A percentile compares a stretch with the other conserved stretches of the same genome.
Evolutionary conservation across 2,797 vertebrate species (phyloP).

Genomic region (Tadarida brasiliensis): DNA sequence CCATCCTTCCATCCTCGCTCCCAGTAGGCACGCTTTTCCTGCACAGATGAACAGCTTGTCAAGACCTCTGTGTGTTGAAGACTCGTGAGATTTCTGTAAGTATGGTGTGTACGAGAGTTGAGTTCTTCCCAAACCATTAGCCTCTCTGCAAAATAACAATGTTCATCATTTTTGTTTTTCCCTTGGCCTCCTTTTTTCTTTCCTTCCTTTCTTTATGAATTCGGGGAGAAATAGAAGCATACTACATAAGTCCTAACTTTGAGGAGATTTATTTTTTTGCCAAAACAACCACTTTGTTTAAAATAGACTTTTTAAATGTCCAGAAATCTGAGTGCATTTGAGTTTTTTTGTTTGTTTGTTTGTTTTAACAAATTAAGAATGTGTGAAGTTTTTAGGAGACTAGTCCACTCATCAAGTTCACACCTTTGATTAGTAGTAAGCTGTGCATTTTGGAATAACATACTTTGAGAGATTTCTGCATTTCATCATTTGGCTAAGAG

Average conservation of each 20-base stretch:
- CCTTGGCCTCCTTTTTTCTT: conserved; percentile 29
- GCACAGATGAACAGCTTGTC: conserved; percentile 68
- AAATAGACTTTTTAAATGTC: conserved; percentile 20
- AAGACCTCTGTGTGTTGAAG: conserved; percentile 45
- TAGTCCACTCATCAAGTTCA: neutral
- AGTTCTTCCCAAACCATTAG: conserved; percentile 66
- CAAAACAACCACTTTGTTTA: conserved; percentile 32
- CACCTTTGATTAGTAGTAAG: conserved; percentile 19
- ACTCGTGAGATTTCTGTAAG: conserved; percentile 43
- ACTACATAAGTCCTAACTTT: neutral
- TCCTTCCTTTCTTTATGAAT: neutral
- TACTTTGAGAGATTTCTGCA: conserved; percentile 61
- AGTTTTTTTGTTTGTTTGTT: neutral
- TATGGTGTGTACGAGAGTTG: conserved; percentile 1
- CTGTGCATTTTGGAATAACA: neutral
- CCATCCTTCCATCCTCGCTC: neutral
- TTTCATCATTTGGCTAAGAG: conserved; percentile 43
- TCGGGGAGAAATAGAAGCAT: neutral
- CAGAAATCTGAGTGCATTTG: neutral
- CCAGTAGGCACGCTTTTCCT: neutral
- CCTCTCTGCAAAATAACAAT: conserved; percentile 53
- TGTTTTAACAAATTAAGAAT: neutral
- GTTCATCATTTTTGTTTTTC: conserved; percentile 59
- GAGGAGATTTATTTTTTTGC: neutral
- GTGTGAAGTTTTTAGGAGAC: conserved; percentile 24